Evolutionary conservation across 2,113 vertebrate genomes (phyloP).

Genomic region (Fukomys damarensis): DNA sequence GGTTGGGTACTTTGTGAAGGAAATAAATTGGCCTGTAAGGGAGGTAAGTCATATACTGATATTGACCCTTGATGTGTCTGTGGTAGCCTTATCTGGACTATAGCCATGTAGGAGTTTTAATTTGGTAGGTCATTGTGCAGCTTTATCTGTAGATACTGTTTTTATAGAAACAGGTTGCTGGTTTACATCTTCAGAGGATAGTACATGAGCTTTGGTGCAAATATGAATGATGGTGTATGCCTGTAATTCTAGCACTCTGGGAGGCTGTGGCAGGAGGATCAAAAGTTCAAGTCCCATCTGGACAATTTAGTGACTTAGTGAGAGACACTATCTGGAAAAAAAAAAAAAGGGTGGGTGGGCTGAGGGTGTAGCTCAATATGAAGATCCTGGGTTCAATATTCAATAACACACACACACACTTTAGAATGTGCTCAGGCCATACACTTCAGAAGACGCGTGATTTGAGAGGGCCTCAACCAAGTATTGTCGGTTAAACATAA

Average conservation of each 20-base stretch:
- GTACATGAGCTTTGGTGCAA: background rate
- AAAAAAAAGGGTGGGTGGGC: no score
- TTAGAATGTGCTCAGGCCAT: background rate
- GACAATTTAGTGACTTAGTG: background rate
- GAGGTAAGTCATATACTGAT: background rate
- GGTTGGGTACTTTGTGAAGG: background rate
- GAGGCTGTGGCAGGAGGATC: background rate
- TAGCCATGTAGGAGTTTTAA: background rate
- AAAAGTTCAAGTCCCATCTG: background rate
- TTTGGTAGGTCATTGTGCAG: background rate
- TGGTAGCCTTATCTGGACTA: background rate
- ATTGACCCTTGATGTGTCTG: background rate
- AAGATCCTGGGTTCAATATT: background rate
- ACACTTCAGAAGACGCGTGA: background rate
- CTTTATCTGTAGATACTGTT: background rate
- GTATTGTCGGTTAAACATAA: background rate
- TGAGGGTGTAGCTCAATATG: background rate
- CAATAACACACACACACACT: background rate
- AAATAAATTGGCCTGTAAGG: background rate
- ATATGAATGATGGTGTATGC: background rate
- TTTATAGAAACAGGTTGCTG: constrained; percentile 8
- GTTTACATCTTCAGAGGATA: background rate
- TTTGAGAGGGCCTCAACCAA: background rate
- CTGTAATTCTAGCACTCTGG: background rate
- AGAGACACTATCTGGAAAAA: no score